Base-by-base conservation (phyloP, 2,113 vertebrate genomes). In the Archocentrus centrarchus region DNA sequence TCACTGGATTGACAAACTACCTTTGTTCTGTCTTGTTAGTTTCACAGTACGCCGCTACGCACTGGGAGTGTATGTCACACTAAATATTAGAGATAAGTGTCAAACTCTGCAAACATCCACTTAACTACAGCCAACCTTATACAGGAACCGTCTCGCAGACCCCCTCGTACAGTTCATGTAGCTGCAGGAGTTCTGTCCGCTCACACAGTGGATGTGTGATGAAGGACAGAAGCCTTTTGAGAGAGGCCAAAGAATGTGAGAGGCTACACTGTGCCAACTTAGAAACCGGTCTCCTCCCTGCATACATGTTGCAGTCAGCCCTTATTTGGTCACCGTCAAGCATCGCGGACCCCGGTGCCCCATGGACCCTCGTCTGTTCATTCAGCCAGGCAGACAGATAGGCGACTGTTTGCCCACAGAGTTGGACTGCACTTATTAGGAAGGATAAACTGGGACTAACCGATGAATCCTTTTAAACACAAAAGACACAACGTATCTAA, bases 261-360 rank as follows among this genome's bases (percentile, higher is more conserved):
- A 84, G 84, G 77, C 84, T 64, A 61, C 50, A 20, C 91, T 32
- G 92, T 95, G 94, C 93, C 95, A 96, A 85, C 88, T 87, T 81
- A 44, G 83, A 91, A 73, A 90, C 82, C 90, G 11, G 88, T 88
- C 93, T 94, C 93, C 80, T 81, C 83, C 75, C 83, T 82, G 89
- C 77, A 80, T 79, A 76, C 84, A 76, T 78, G 86, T 90, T 75
- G 83, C 90, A 93, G 88, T 93, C 93, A 79, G 91, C 17, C 95
- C 95, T 92, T 96, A 96, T 95, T 95, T 95, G 95, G 96, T 88
- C 83, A 90, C 88, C 37, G 1, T 77, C 61, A 79, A 81, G 82
- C 85, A 86, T 32, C 20, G 77, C 61, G 76, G 89, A 83, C 86
- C 82, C 75, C 14, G 41, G 75, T 89, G 84, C 89, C 88, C 82